These are phyloP conservation scores for Thalassarche chlororhynchos DNA, from an alignment of 2,113 vertebrate species.

Conservation along the genomic window DNA sequence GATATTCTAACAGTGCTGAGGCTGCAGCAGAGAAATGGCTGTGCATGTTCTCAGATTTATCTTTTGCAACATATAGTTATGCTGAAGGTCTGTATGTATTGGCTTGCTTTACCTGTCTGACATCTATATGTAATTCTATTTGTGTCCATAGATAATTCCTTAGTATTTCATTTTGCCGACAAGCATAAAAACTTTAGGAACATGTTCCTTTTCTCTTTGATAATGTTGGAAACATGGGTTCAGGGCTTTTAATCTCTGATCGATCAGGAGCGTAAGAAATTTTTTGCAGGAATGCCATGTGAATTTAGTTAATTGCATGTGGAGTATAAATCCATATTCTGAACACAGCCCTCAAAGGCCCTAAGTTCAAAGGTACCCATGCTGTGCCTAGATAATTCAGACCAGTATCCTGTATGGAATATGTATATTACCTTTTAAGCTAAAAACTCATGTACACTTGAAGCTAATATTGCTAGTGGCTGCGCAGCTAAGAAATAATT, in stretches of 20 bases:
- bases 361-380: background rate
- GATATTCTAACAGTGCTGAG: background rate
- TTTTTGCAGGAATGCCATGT: background rate
- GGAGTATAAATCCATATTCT: background rate
- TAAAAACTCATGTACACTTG: background rate
- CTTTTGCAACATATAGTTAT: background rate
- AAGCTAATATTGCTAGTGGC: background rate
- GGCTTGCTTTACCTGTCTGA: background rate
- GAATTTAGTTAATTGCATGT: background rate
- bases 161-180: background rate
- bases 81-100: background rate
- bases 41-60: background rate
- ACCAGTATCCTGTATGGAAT: background rate
- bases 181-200: background rate
- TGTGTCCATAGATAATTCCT: background rate
- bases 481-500: background rate
- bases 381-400: background rate
- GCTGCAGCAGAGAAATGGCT: background rate
- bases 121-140: background rate
- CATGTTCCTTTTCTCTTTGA: background rate
- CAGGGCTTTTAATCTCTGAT: background rate
- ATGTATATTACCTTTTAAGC: background rate
- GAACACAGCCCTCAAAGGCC: background rate
- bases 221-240: background rate
- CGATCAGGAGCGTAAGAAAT: background rate